Base-by-base conservation (phyloP, 2,888 invertebrate species). In the Perithous albicinctus region DNA sequence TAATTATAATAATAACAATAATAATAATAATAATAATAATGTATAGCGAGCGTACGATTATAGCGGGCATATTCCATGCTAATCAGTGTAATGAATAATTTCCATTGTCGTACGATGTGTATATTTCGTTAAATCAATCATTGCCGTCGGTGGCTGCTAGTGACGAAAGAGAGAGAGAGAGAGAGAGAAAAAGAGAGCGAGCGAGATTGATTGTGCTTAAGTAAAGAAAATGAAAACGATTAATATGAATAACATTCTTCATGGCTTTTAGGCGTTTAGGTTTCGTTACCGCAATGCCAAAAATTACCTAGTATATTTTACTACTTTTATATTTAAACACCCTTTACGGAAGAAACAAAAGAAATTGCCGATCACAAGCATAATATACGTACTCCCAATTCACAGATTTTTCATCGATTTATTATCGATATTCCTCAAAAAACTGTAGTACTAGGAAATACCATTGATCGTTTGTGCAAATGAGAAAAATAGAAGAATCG, bases 251-350 rank as follows among this genome's bases (percentile, higher is more conserved):
- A 76, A 61, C 67, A 82, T 79, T 82, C 78, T 46, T 78, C 76
- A 59, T 32, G 20, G 72, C 64, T 80, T 70, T 75, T 76, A 78
- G 78, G 73, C 74, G 51, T 80, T 59, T 82, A 80, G 79, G 67
- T 85, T 84, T 84, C 48, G 84, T 86, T 86, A 85, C 80, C 82
- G 67, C 51, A 66, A 83, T 80, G 77, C 85, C 86, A 86, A 86
- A 85, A 85, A 85, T 82, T 82, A 78, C 56, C 84, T 76, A 83
- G 76, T 83, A 85, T 87, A 87, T 87, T 87, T 87, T 87, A 84
- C 76, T 86, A 87, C 85, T 87, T 87, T 87, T 87, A 87, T 87
- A 87, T 84, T 84, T 84, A 74, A 75, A 70, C 29, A 76, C 64
- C 59, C 15, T 72, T 61, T 15, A 54, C 54, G 26, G 78, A 69